A percentile compares a stretch with the other conserved stretches of the same genome.
Evolutionary conservation across 1,140 invertebrate species (phyloP).

Genomic region (Anastatus disparis): DNA sequence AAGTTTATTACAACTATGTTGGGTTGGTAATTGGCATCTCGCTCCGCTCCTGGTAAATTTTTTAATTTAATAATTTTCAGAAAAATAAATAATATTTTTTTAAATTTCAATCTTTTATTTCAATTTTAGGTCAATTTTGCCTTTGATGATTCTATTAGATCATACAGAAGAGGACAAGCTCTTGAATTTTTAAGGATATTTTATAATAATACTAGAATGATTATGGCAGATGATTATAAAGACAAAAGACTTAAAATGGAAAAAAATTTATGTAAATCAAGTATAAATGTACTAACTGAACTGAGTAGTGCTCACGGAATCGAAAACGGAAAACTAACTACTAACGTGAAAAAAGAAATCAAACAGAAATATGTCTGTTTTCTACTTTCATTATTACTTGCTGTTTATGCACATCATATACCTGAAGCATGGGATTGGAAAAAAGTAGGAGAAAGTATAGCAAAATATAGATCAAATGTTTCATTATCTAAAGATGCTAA

Average conservation of each 20-base stretch:
- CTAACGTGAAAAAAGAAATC: slow-evolving; percentile 50
- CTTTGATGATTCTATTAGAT: slow-evolving; percentile 71
- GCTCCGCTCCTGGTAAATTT: slow-evolving; percentile 62
- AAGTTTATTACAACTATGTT: slow-evolving; percentile 70
- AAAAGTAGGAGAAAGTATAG: slow-evolving; percentile 53
- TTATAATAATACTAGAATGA: slow-evolving; percentile 68
- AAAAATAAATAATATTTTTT: not conserved
- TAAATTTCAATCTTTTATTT: slow-evolving; percentile 16
- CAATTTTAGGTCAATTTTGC: slow-evolving; percentile 65
- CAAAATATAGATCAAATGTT: slow-evolving; percentile 53
- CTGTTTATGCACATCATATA: slow-evolving; percentile 56
- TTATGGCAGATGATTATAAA: slow-evolving; percentile 50
- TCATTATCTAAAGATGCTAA: slow-evolving; percentile 63
- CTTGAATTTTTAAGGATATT: slow-evolving; percentile 72
- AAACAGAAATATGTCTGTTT: slow-evolving; percentile 64
- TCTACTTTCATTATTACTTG: slow-evolving; percentile 60
- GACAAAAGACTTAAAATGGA: slow-evolving; percentile 55
- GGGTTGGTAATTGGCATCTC: slow-evolving; percentile 72
- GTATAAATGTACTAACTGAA: slow-evolving; percentile 54
- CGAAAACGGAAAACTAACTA: slow-evolving; percentile 47
- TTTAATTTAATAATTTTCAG: not conserved
- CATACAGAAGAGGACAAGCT: slow-evolving; percentile 73
- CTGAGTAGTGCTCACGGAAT: slow-evolving; percentile 38
- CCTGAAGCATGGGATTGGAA: slow-evolving; percentile 63
- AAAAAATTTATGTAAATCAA: slow-evolving; percentile 54